Percentiles rank a stretch among this genome's conserved stretches.
Conservation (phyloP, 2,113 vertebrate species). For the Poicephalus gulielmi region DNA sequence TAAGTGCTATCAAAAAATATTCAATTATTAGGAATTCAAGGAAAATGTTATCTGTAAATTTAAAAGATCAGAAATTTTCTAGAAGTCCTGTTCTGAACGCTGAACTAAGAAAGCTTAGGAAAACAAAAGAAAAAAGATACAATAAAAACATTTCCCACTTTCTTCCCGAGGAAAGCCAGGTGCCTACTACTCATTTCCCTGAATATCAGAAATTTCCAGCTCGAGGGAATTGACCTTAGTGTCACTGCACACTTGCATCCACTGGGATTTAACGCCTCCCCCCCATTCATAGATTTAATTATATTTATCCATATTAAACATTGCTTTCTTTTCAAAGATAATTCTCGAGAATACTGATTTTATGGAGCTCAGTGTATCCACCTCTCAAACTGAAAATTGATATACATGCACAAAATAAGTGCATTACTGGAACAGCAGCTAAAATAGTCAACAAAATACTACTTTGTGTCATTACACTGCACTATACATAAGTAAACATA, state of each 20-base stretch:
- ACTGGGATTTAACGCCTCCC: neutral
- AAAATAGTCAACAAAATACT: neutral
- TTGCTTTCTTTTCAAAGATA: neutral
- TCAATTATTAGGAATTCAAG: neutral
- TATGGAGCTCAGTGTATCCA: neutral
- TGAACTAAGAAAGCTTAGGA: neutral
- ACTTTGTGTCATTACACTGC: neutral
- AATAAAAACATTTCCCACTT: neutral
- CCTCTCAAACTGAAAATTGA: neutral
- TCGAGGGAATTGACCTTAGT: neutral
- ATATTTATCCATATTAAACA: neutral
- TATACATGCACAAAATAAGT: neutral
- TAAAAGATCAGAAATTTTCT: neutral
- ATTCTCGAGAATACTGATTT: neutral
- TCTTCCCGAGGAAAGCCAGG: neutral
- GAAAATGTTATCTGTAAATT: neutral
- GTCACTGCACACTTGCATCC: neutral
- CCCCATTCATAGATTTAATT: neutral
- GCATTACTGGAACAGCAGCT: neutral
- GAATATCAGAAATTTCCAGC: neutral
- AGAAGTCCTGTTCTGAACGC: neutral
- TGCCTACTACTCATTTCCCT: neutral
- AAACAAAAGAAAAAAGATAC: neutral
- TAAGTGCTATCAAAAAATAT: neutral
- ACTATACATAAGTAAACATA: constrained; percentile 15